Conservation (phyloP, 2,113 vertebrate genomes). For the Paracanthobrama guichenoti region DNA sequence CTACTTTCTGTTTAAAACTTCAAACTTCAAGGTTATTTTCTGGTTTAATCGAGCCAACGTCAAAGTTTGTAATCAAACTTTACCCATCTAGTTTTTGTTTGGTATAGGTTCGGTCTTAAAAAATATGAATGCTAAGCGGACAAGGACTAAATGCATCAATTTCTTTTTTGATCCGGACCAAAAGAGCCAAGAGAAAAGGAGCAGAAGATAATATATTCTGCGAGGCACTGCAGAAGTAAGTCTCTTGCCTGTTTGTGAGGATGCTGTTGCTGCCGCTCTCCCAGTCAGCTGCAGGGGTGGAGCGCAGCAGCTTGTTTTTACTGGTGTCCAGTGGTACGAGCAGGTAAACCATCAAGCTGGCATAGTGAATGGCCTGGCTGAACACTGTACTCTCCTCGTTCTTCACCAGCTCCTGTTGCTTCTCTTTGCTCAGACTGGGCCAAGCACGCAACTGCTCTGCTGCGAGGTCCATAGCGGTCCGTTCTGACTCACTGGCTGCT, state of each 20-base stretch:
- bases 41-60: no score
- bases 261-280: conserved; percentile 99
- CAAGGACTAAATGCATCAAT: no score
- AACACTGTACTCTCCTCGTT: conserved; percentile 97
- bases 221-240: not conserved
- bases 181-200: no score
- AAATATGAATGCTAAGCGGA: no score
- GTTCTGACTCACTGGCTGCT: conserved; percentile 69
- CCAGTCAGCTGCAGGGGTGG: conserved; percentile 86
- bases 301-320: conserved; percentile 90
- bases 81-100: no score
- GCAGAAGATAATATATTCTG: conserved; percentile 17
- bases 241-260: conserved; percentile 87
- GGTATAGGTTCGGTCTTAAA: no score
- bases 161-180: no score
- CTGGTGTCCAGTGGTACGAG: conserved; percentile 94
- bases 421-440: conserved; percentile 86
- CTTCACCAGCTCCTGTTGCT: conserved; percentile 90
- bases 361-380: conserved; percentile 98
- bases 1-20: no score
- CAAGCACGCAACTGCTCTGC: conserved; percentile 90
- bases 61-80: no score
- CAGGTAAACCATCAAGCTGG: conserved; percentile 98
- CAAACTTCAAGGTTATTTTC: no score
- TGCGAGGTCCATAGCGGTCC: conserved; percentile 93